phyloP scores from a whole-genome alignment of 2,888 invertebrate genomes.

The Sminthurides aquaticus region DNA sequence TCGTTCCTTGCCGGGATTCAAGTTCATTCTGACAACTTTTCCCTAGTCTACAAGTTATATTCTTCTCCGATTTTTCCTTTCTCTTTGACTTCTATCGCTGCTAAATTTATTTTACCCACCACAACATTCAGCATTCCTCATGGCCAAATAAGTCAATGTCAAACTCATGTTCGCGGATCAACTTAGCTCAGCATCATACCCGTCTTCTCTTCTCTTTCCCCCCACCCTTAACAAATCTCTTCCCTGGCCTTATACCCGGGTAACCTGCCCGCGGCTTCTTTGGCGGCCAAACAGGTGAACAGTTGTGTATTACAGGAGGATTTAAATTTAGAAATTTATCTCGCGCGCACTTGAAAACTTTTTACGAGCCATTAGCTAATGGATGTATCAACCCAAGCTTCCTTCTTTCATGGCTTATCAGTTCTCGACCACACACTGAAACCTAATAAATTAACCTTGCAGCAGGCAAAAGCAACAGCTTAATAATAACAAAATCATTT shows the following conservation, averaged over 20 bases:
- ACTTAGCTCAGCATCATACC: neutral
- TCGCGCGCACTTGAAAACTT: too few species aligned
- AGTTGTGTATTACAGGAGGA: neutral
- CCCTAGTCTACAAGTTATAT: too few species aligned
- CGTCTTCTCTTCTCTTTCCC: neutral
- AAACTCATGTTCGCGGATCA: neutral
- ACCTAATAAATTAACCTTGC: neutral
- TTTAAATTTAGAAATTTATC: too few species aligned
- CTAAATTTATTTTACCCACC: neutral
- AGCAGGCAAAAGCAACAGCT: neutral
- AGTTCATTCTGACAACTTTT: too few species aligned
- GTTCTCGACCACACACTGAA: neutral
- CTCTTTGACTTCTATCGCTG: too few species aligned
- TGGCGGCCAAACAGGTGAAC: neutral
- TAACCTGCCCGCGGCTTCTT: neutral
- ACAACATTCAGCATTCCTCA: neutral
- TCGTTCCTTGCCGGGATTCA: too few species aligned
- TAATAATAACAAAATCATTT: conserved; percentile 8
- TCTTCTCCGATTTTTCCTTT: too few species aligned
- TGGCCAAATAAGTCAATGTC: conserved; percentile 10
- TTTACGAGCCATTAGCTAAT: too few species aligned
- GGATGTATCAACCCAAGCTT: neutral
- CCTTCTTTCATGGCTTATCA: neutral
- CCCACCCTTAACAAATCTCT: neutral
- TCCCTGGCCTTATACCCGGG: conserved; percentile 1